Conservation (phyloP, 2,113 vertebrate species). For the Prietella phreatophila region DNA sequence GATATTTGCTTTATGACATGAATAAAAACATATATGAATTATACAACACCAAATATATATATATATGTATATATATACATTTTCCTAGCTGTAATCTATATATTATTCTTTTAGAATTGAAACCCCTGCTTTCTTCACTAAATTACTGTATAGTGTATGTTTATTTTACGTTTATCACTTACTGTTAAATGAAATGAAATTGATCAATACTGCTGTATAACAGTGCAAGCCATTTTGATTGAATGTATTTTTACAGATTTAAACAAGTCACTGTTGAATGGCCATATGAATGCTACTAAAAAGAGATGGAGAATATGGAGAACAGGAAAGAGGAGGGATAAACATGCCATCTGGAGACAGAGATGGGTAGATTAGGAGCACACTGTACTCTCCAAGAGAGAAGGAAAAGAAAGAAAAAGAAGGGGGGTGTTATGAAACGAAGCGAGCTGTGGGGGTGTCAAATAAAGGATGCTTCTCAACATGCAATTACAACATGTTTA, state of each 20-base stretch:
- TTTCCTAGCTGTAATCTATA: not conserved
- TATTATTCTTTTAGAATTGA: not conserved
- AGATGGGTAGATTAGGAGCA: slow-evolving; percentile 45
- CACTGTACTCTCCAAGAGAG: slow-evolving; percentile 6
- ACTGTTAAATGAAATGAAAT: too few relatives aligned
- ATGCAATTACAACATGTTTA: slow-evolving; percentile 51
- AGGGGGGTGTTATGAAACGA: slow-evolving; percentile 51
- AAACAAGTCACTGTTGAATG: slow-evolving; percentile 4
- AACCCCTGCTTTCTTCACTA: not conserved
- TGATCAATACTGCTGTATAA: not conserved
- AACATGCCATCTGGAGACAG: slow-evolving; percentile 52
- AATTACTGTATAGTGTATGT: not conserved
- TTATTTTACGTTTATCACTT: not conserved
- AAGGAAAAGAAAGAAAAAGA: slow-evolving; percentile 22
- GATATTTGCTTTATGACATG: not conserved
- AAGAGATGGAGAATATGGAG: slow-evolving; percentile 29
- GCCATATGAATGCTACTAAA: slow-evolving; percentile 13
- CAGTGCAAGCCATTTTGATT: slow-evolving; percentile 11
- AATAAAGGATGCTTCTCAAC: slow-evolving; percentile 50
- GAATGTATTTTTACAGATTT: not conserved
- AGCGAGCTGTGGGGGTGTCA: slow-evolving; percentile 45
- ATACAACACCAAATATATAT: not conserved
- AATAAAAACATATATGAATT: not conserved
- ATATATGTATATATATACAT: not conserved
- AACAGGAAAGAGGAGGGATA: slow-evolving; percentile 27